A percentile compares a stretch with the other conserved stretches of the same genome.
phyloP scores from a whole-genome alignment of 2,113 vertebrate species.

The Neodontobutis hainanensis region DNA sequence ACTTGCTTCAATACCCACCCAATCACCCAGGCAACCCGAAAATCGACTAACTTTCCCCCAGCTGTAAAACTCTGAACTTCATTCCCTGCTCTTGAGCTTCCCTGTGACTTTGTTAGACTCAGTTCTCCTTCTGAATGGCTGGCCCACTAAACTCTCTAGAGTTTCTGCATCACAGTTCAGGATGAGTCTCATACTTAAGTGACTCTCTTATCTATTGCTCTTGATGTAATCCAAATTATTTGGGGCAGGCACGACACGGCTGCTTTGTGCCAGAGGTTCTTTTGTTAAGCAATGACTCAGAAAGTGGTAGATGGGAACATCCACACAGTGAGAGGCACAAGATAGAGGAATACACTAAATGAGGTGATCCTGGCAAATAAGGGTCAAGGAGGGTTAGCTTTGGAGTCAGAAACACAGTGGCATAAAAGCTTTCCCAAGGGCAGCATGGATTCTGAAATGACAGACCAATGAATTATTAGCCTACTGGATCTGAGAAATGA shows the following conservation, averaged over 20 bases:
- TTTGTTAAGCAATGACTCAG: slow-evolving; percentile 42
- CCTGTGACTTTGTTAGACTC: slow-evolving; percentile 25
- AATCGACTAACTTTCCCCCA: neutral
- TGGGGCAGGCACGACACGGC: slow-evolving; percentile 28
- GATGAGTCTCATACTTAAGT: slow-evolving; percentile 21
- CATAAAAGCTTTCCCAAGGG: slow-evolving; percentile 14
- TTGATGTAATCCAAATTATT: slow-evolving; percentile 47
- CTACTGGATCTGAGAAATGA: too few relatives aligned
- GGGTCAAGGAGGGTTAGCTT: slow-evolving; percentile 22
- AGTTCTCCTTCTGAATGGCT: neutral
- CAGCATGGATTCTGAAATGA: neutral
- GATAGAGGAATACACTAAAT: slow-evolving; percentile 14
- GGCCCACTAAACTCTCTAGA: slow-evolving; percentile 18
- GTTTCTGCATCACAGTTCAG: slow-evolving; percentile 26
- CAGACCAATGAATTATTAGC: too few relatives aligned
- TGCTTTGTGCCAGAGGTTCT: slow-evolving; percentile 41
- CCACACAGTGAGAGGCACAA: neutral
- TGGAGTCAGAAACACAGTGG: neutral
- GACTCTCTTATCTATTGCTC: slow-evolving; percentile 25
- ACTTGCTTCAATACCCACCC: too few relatives aligned
- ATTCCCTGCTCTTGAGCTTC: slow-evolving; percentile 17
- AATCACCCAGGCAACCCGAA: too few relatives aligned
- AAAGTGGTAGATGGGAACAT: slow-evolving; percentile 35
- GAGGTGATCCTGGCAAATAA: slow-evolving; percentile 1
- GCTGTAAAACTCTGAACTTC: slow-evolving; percentile 26